phyloP scores from a whole-genome alignment of 2,888 invertebrate genomes.

The Volucella bombylans region DNA sequence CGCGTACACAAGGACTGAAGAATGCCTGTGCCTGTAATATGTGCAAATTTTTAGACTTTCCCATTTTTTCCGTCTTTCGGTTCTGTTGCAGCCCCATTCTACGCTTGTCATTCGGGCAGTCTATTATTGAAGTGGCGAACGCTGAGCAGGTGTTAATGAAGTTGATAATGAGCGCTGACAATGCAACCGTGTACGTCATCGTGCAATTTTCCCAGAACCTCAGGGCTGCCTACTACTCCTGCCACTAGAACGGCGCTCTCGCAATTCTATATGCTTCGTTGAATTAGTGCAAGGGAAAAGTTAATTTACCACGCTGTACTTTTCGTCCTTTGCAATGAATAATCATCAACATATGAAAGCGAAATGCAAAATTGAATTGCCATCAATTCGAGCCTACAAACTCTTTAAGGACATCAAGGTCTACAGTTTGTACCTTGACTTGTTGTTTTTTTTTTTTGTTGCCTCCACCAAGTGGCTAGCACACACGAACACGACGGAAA shows the following conservation, averaged over 20 bases:
- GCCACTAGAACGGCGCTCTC: neutral
- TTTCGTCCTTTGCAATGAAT: neutral
- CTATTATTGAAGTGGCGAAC: neutral
- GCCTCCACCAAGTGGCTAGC: conserved; percentile 1
- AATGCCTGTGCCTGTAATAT: neutral
- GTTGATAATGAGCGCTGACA: conserved; percentile 21
- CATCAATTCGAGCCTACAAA: conserved; percentile 45
- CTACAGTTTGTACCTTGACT: conserved; percentile 16
- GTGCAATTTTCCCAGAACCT: neutral
- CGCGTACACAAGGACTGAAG: neutral
- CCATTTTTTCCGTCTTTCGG: neutral
- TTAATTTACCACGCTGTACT: neutral
- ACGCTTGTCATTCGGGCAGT: neutral
- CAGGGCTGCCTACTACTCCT: neutral
- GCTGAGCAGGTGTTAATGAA: conserved; percentile 1
- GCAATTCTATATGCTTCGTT: neutral
- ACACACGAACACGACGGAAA: neutral
- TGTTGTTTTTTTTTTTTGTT: neutral
- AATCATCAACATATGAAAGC: neutral
- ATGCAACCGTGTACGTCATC: conserved; percentile 8
- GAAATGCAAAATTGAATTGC: neutral
- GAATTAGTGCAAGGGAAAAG: neutral
- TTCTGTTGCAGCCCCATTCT: neutral
- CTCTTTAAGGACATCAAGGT: conserved; percentile 26
- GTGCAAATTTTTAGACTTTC: conserved; percentile 3